Evolutionary conservation across 2,113 vertebrate species (phyloP).

Genomic region (Recurvirostra avosetta): DNA sequence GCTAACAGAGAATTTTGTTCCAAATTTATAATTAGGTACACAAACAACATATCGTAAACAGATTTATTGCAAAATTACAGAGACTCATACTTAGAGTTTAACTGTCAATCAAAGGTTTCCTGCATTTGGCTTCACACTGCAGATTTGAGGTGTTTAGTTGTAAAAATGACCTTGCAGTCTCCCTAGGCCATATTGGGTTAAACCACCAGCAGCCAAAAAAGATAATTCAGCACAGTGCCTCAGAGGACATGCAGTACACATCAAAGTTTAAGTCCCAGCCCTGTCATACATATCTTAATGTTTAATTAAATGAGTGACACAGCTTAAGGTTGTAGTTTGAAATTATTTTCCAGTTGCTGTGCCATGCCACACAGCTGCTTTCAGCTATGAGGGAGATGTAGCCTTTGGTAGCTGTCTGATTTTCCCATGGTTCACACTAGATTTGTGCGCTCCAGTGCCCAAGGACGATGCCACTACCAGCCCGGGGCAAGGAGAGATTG

Average conservation of each 20-base stretch:
- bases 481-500: not conserved
- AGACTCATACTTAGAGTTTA: not conserved
- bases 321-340: not conserved
- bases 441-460: rapidly evolving
- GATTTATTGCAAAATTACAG: not conserved
- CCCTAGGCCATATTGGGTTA: not conserved
- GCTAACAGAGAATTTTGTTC: not conserved
- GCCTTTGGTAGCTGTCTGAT: not conserved
- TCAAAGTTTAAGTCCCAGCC: not conserved
- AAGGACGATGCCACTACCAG: rapidly evolving
- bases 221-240: not conserved
- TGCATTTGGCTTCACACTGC: not conserved
- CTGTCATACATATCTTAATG: not conserved
- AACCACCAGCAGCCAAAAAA: not conserved
- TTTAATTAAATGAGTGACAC: not conserved
- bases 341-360: not conserved
- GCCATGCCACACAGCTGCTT: not conserved
- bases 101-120: not conserved
- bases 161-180: not conserved
- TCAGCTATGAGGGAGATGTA: not conserved
- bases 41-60: not conserved
- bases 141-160: not conserved
- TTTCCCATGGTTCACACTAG: not conserved
- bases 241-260: not conserved
- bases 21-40: not conserved